These are phyloP conservation scores for Dasypus novemcinctus DNA, from an alignment of 2,113 vertebrate genomes.

Conservation along the genomic window DNA sequence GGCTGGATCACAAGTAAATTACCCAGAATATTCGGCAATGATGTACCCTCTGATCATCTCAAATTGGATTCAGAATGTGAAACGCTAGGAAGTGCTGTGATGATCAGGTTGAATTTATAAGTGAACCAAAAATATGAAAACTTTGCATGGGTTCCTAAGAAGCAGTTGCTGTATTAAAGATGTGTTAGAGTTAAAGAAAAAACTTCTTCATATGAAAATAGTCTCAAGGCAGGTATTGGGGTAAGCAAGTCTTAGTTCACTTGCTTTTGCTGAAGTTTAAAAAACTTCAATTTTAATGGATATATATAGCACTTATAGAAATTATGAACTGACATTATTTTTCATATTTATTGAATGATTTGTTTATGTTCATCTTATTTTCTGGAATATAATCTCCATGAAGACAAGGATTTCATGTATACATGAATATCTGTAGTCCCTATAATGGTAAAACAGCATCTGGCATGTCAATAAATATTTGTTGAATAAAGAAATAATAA, in stretches of 20 bases:
- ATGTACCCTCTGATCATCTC: neutral
- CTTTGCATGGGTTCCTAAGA: neutral
- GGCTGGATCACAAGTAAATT: neutral
- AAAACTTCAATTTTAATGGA: neutral
- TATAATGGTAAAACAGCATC: neutral
- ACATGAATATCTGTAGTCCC: neutral
- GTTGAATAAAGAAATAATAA: neutral
- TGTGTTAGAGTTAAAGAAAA: neutral
- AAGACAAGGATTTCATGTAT: neutral
- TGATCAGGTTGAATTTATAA: slow-evolving; percentile 37
- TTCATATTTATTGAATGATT: neutral
- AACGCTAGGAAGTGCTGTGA: neutral
- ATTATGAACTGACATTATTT: neutral
- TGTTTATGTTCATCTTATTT: neutral
- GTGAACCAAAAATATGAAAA: neutral
- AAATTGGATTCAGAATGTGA: neutral
- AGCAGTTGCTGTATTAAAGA: neutral
- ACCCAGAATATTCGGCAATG: neutral
- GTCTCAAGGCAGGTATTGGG: neutral
- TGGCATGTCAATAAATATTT: neutral
- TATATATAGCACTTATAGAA: neutral
- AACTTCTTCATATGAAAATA: neutral
- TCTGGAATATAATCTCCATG: neutral
- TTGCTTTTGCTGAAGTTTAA: neutral
- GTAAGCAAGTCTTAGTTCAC: neutral